A percentile compares a stretch with the other conserved stretches of the same genome.
phyloP scores from a whole-genome alignment of 1,140 invertebrate species.

The Globodera rostochiensis region DNA sequence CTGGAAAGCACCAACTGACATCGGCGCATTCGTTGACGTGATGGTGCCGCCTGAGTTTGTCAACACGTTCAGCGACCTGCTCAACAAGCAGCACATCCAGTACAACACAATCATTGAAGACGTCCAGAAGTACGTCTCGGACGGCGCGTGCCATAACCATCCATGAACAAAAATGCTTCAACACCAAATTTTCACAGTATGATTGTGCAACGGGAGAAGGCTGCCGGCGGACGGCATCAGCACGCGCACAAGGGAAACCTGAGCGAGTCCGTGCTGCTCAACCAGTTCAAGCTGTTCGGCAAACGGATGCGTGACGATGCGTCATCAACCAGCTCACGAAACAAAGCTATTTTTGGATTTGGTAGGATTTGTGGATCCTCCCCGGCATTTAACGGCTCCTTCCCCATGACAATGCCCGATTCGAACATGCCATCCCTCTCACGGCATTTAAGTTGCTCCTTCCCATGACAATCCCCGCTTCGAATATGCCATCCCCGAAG shows the following conservation, averaged over 20 bases:
- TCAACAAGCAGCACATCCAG: conserved; percentile 73
- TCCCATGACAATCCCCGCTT: no score
- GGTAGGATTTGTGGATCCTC: conserved; percentile 15
- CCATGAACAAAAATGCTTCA: background rate
- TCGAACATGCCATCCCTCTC: background rate
- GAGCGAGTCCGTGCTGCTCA: conserved; percentile 28
- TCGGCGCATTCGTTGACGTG: conserved; percentile 74
- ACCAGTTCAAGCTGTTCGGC: conserved; percentile 48
- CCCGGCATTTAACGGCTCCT: no score
- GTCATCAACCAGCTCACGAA: conserved; percentile 30
- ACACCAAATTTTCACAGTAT: conserved; percentile 25
- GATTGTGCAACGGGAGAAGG: conserved; percentile 59
- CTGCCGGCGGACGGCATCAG: conserved; percentile 1
- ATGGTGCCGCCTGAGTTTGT: conserved; percentile 74
- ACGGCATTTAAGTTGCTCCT: no score
- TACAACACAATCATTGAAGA: conserved; percentile 76
- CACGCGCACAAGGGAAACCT: conserved; percentile 23
- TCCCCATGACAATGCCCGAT: no score
- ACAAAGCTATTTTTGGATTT: conserved; percentile 58
- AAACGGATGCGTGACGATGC: conserved; percentile 61
- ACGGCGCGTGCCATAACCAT: background rate
- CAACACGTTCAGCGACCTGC: conserved; percentile 72
- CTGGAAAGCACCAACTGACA: conserved; percentile 68
- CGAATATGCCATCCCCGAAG: background rate
- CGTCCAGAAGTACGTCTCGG: conserved; percentile 71